Conservation (phyloP, 2,113 vertebrate species). For the Nannospalax galili region DNA sequence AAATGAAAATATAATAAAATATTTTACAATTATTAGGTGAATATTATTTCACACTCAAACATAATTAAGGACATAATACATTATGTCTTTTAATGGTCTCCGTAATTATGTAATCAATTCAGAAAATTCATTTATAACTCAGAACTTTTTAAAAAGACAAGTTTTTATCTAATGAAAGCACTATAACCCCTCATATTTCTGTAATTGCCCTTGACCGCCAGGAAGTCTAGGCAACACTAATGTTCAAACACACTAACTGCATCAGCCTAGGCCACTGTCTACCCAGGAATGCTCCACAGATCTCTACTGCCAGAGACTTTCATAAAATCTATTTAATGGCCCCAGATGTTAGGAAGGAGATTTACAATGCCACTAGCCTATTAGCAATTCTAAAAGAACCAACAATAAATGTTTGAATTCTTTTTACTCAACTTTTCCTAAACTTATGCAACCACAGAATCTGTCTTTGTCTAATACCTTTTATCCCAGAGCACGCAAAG, state of each 20-base stretch:
- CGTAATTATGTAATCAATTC: background rate
- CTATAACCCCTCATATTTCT: background rate
- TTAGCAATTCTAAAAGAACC: background rate
- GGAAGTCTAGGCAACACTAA: background rate
- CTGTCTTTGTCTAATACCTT: background rate
- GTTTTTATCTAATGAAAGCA: background rate
- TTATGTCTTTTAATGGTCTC: background rate
- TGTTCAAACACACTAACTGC: background rate
- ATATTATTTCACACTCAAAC: background rate
- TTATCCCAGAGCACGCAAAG: background rate
- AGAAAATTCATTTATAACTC: conserved; percentile 46
- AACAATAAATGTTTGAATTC: background rate
- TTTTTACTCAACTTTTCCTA: background rate
- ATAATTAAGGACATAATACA: background rate
- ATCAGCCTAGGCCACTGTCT: background rate
- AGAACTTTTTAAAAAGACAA: background rate
- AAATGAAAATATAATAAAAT: background rate
- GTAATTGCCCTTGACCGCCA: background rate
- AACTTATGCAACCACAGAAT: background rate
- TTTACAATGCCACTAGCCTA: background rate
- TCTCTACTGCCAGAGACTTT: background rate
- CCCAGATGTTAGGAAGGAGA: background rate
- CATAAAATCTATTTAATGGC: background rate
- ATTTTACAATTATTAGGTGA: background rate
- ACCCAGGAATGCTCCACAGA: background rate